A percentile compares a stretch with the other conserved stretches of the same genome.
Conservation (phyloP, 1,140 invertebrate species). For the Stratiolaelaps scimitus region DNA sequence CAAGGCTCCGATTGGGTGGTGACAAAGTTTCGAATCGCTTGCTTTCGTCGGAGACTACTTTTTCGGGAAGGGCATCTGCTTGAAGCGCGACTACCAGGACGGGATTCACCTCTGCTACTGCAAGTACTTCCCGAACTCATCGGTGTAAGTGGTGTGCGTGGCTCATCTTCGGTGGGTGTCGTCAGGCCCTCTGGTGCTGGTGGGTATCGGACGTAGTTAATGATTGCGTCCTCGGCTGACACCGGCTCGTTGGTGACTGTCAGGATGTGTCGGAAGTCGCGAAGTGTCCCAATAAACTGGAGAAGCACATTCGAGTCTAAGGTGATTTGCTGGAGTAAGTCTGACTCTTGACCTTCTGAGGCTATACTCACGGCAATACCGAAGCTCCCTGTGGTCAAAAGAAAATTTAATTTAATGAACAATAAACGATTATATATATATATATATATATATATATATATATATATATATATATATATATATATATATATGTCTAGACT, state of each 20-base stretch:
- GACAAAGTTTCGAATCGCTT: conserved; percentile 13
- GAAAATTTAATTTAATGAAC: too few species aligned
- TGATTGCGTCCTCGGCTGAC: neutral
- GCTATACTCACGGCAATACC: conserved; percentile 58
- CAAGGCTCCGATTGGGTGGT: conserved; percentile 23
- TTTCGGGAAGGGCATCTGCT: conserved; percentile 15
- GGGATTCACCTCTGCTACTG: neutral
- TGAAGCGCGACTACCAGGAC: conserved; percentile 1
- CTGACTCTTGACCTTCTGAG: conserved; percentile 47
- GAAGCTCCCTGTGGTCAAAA: conserved; percentile 50
- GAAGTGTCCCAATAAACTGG: conserved; percentile 16
- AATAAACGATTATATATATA: too few species aligned
- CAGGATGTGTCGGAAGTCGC: conserved; percentile 21
- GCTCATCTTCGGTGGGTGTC: neutral
- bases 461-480: too few species aligned
- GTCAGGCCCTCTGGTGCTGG: neutral
- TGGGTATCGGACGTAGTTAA: conserved; percentile 12
- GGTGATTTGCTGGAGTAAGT: conserved; percentile 30
- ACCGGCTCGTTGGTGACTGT: conserved; percentile 21
- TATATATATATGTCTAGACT: too few species aligned
- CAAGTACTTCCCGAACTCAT: conserved; percentile 13
- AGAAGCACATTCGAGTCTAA: conserved; percentile 6
- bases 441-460: too few species aligned
- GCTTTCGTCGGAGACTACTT: conserved; percentile 3
- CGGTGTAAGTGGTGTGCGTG: conserved; percentile 1